Conservation (phyloP, 1,140 invertebrate species). For the Dolichoris vasculosae region DNA sequence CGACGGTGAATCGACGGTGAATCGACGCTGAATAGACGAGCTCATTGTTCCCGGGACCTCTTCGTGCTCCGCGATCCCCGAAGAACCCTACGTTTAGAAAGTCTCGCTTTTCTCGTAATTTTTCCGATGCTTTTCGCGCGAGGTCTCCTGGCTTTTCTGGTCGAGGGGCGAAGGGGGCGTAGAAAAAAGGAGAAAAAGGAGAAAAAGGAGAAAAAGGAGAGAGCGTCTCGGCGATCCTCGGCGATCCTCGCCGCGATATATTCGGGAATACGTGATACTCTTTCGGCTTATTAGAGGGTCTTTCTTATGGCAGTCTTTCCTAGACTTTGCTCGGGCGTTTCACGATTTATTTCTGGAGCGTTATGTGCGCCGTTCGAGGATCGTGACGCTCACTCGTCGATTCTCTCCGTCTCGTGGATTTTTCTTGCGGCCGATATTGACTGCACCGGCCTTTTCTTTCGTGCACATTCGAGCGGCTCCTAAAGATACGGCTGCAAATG, state of each 20-base stretch:
- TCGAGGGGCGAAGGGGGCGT: background rate
- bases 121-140: slow-evolving; percentile 31
- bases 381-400: slow-evolving; percentile 36
- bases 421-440: background rate
- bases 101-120: background rate
- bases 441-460: background rate
- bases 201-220: too few relatives aligned
- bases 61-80: slow-evolving; percentile 10
- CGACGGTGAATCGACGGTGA: background rate
- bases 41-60: background rate
- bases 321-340: background rate
- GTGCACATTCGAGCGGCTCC: background rate
- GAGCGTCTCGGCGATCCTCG: background rate
- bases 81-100: slow-evolving; percentile 47
- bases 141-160: background rate
- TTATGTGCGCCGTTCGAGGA: background rate
- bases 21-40: background rate
- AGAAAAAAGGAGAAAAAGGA: too few relatives aligned
- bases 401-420: background rate
- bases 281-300: slow-evolving; percentile 37
- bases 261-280: slow-evolving; percentile 38
- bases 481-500: background rate
- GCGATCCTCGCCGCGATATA: slow-evolving; percentile 18
- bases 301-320: too few relatives aligned
- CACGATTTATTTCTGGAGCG: slow-evolving; percentile 38